phyloP scores from a whole-genome alignment of 2,113 vertebrate genomes.

The Microcebus griseorufus region DNA sequence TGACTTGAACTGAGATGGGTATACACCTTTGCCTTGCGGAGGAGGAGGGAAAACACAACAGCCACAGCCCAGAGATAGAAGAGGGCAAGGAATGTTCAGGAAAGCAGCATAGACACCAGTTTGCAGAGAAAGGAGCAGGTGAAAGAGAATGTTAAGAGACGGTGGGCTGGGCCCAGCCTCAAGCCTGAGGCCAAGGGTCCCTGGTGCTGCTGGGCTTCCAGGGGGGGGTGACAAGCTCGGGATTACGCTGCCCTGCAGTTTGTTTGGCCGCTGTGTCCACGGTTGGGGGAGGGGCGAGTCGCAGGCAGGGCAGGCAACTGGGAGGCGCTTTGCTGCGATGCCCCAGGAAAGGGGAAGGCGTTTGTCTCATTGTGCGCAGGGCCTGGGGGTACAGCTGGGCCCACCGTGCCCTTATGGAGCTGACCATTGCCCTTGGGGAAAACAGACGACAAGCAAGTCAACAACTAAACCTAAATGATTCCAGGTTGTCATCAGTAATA shows the following conservation, averaged over 20 bases:
- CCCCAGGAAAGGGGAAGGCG: not conserved
- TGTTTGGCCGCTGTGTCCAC: fast-evolving
- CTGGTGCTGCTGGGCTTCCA: fast-evolving
- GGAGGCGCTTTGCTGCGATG: not conserved
- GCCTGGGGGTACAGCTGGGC: not conserved
- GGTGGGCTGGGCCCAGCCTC: not conserved
- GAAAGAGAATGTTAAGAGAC: not conserved
- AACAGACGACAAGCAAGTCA: not conserved
- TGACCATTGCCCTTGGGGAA: not conserved
- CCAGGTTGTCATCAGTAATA: not conserved
- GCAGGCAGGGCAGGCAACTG: fast-evolving
- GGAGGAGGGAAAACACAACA: fast-evolving
- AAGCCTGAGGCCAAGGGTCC: not conserved
- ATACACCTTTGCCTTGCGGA: not conserved
- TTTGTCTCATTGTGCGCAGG: not conserved
- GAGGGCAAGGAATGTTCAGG: not conserved
- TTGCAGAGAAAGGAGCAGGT: not conserved
- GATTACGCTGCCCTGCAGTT: not conserved
- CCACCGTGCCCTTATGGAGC: fast-evolving
- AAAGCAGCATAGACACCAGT: not conserved
- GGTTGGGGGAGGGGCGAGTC: fast-evolving
- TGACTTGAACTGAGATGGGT: not conserved
- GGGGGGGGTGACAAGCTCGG: fast-evolving
- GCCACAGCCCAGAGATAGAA: not conserved
- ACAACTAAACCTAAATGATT: not conserved